Evolutionary conservation across 2,113 vertebrate genomes (phyloP).

Genomic region (Catharus bicknelli): DNA sequence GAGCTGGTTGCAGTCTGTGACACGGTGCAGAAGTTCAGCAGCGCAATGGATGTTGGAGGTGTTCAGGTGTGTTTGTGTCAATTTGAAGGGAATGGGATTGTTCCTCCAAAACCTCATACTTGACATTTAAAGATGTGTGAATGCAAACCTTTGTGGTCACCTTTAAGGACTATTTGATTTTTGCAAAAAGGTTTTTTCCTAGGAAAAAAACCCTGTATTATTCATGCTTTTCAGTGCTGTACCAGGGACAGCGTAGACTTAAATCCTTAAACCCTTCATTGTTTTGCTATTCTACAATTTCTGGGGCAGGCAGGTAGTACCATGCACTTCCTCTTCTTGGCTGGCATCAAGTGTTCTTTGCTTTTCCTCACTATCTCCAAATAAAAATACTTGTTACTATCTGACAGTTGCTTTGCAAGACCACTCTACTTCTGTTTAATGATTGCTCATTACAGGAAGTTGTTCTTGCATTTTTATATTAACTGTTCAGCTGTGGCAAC

Average conservation of each 20-base stretch:
- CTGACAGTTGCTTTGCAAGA: not conserved
- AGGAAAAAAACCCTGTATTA: not conserved
- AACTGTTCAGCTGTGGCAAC: not conserved
- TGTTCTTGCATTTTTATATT: not conserved
- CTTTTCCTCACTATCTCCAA: not conserved
- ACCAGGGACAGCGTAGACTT: not conserved
- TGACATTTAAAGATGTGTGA: not conserved
- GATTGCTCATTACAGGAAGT: not conserved
- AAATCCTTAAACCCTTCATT: not conserved
- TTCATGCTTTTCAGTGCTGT: not conserved
- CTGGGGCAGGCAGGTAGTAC: not conserved
- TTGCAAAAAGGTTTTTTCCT: not conserved
- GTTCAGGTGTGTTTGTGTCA: not conserved
- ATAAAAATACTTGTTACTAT: not conserved
- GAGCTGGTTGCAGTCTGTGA: rapidly evolving
- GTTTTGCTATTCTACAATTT: not conserved
- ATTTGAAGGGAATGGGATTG: not conserved
- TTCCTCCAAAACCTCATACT: not conserved
- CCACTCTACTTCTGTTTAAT: not conserved
- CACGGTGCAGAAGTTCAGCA: rapidly evolving
- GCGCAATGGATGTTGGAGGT: not conserved
- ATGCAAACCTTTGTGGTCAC: not conserved
- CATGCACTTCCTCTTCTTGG: rapidly evolving
- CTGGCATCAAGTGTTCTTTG: not conserved
- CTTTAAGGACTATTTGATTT: not conserved